phyloP scores from a whole-genome alignment of 2,113 vertebrate species.

The Atractosteus spatula region DNA sequence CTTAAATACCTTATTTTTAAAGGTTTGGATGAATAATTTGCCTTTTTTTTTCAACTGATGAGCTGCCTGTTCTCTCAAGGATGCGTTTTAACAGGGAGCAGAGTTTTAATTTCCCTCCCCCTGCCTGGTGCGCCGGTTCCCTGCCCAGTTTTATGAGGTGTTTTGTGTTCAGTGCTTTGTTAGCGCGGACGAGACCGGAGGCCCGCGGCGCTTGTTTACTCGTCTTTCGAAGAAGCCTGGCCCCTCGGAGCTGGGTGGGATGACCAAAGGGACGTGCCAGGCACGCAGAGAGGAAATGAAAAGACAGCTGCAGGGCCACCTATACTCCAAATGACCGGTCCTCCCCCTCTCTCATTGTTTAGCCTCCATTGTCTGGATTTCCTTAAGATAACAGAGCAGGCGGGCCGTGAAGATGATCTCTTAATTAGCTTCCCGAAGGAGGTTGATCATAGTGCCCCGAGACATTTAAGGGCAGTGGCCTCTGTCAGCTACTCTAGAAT shows the following conservation, averaged over 20 bases:
- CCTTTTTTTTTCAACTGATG: no score
- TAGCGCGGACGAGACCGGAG: background rate
- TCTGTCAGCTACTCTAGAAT: no score
- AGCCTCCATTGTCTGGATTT: slow-evolving; percentile 42
- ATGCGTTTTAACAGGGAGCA: no score
- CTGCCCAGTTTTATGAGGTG: no score
- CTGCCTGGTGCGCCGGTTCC: no score
- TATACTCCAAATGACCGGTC: slow-evolving; percentile 11
- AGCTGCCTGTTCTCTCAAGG: no score
- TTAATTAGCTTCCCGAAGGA: slow-evolving; percentile 35
- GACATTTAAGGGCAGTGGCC: background rate
- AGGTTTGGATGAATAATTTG: no score
- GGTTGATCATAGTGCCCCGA: slow-evolving; percentile 2
- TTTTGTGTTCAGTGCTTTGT: slow-evolving; percentile 5
- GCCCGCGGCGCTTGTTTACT: background rate
- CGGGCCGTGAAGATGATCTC: slow-evolving; percentile 30
- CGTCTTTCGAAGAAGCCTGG: background rate
- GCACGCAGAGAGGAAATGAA: slow-evolving; percentile 6
- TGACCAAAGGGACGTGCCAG: background rate
- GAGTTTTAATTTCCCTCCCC: no score
- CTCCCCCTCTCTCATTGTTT: slow-evolving; percentile 5
- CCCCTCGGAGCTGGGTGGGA: background rate
- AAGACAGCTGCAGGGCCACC: background rate
- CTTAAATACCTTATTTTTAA: no score
- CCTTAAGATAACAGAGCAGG: slow-evolving; percentile 43